These are phyloP conservation scores for Turdus rufiventris DNA, from an alignment of 2,113 vertebrate genomes.

Conservation along the genomic window DNA sequence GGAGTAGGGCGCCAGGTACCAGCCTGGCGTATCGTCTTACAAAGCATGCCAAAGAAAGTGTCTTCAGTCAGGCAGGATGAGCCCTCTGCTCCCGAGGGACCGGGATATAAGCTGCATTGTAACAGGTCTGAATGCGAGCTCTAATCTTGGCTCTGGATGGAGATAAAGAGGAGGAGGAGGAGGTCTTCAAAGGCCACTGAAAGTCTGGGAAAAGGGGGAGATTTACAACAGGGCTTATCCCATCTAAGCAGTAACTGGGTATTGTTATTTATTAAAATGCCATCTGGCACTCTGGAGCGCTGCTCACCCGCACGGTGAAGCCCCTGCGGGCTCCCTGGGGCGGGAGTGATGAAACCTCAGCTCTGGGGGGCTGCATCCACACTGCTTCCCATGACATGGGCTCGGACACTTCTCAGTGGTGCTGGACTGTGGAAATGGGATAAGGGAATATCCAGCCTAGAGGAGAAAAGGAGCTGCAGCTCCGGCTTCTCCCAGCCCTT, in stretches of 20 bases:
- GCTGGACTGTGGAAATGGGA: background rate
- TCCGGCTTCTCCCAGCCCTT: conserved; percentile 16
- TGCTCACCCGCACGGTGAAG: background rate
- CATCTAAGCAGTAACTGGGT: conserved; percentile 49
- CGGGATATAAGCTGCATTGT: conserved; percentile 20
- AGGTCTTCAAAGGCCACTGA: conserved; percentile 61
- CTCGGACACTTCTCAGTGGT: accelerated
- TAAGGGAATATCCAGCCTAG: background rate
- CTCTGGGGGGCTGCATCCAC: background rate
- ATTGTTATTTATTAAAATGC: conserved; percentile 63
- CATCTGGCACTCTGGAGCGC: conserved; percentile 27
- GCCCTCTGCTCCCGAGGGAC: background rate
- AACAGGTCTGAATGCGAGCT: conserved; percentile 11
- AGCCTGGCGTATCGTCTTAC: conserved; percentile 20
- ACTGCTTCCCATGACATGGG: accelerated
- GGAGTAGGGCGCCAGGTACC: conserved; percentile 32
- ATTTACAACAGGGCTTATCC: conserved; percentile 63
- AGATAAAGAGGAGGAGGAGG: conserved; percentile 52
- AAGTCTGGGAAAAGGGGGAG: conserved; percentile 54
- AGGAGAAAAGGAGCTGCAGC: conserved; percentile 25
- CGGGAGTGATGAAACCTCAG: background rate
- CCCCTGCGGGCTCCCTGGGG: background rate
- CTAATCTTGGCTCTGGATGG: conserved; percentile 38
- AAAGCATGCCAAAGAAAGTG: conserved; percentile 37
- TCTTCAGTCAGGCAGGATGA: conserved; percentile 33